Evolutionary conservation across 2,113 vertebrate genomes (phyloP), one percentile per base, ranked within the genome.

Genomic region (Pluvianellus socialis): DNA sequence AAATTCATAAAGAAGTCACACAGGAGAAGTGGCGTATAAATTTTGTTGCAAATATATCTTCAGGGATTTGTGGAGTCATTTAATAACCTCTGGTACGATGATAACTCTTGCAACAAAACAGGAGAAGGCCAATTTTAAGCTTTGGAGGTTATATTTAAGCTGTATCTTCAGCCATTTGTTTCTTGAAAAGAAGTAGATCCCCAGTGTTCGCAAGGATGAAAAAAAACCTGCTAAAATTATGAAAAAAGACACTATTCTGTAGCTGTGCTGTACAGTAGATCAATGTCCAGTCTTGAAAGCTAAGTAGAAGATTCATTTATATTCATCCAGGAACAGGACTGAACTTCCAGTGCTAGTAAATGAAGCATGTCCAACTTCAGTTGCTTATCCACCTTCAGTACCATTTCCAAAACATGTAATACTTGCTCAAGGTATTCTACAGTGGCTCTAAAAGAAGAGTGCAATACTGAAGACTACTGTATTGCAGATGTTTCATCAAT

Each of bases 1-100:
- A 89, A 93, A 92, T 85, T 88, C 72, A 92, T 79, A 89, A 74
- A 79, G 30, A 73, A 96, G 76, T 92, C 83, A 88, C 70, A 91
- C 7, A 90, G 58, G 61, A 91, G 28, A 92, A 92, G 38, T 82
- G 28, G 9, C 4, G 1, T 76, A 73, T 66, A 89, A 91, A 89
- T 94, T 85, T 68, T 90, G 13, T 82, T 70, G 24, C 18, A 84
- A 87, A 79, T 88, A 82, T 42, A 81, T 84, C 50, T 70, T 76
- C 53, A 83, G 67, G 66, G 74, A 92, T 75, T 90, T 85, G 17
- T 73, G 58, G 22, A 94, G 50, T 70, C 42, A 92, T 65, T 92
- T 75, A 87, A 59, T 76, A 73, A 92, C 23, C n/a, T 77, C 58
- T 88, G 50, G 73, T 79, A 88, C 30, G 59, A 49, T 47, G 45